phyloP scores from a whole-genome alignment of 2,113 vertebrate genomes.

The Diphyllodes magnificus region DNA sequence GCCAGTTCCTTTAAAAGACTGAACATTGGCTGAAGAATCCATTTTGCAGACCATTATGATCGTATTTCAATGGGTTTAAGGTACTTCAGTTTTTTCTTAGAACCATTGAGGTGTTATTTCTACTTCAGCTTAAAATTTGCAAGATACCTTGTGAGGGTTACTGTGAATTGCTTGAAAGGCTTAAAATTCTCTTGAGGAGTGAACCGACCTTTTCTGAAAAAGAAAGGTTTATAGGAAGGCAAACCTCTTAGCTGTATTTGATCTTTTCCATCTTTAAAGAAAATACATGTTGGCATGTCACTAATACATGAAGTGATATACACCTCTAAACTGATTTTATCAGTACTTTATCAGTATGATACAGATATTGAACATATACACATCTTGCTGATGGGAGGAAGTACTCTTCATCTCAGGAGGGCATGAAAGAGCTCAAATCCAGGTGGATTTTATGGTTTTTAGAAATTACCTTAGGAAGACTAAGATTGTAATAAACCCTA shows the following conservation, averaged over 20 bases:
- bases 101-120: neutral
- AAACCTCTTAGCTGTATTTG: neutral
- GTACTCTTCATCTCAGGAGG: neutral
- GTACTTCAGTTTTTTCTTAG: neutral
- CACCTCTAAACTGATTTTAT: neutral
- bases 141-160: neutral
- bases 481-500: neutral
- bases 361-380: neutral
- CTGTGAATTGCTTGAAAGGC: neutral
- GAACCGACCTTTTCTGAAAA: neutral
- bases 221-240: neutral
- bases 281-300: neutral
- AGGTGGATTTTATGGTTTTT: neutral
- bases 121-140: neutral
- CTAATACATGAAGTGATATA: neutral
- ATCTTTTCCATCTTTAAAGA: neutral
- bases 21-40: neutral
- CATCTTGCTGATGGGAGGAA: neutral
- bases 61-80: neutral
- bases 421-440: neutral
- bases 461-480: neutral
- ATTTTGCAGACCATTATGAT: fast-evolving
- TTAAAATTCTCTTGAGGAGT: neutral
- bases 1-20: neutral
- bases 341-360: too few relatives aligned